Evolutionary conservation across 2,113 vertebrate genomes (phyloP), one percentile per base, ranked within the genome.

Genomic region (Ancistrus triradiatus): DNA sequence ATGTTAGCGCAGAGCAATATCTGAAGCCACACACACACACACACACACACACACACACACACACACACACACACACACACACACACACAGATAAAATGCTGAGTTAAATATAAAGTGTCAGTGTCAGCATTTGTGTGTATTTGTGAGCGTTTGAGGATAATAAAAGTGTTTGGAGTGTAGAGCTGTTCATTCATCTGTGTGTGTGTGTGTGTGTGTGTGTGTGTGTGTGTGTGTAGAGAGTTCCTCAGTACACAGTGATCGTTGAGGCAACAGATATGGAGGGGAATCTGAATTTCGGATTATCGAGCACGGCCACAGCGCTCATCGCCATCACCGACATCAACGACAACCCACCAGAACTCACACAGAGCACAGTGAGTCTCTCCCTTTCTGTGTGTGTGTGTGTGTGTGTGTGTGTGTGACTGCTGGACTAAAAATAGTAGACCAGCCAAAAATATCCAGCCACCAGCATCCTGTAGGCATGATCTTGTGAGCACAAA

Each of bases 181-280:
- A 95, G 95, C 31, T 51, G 13, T 38, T 47, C 24, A 24, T 27
- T 15, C 5, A n/a, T 58, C 18, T 31, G 25, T 17, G 18, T 53
- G 25, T 60, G 22, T 31, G 10, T 51, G 65, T 61, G 56, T 52
- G 56, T 68, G 65, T 68, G 65, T 68, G 47, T 59, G 44, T 59
- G 53, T 66, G 55, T 67, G 55, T 67, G 53, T 53, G 35, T 53
- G 13, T 60, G 17, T 82, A 96, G 94, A 95, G 95, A 90, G 94
- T 98, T 67, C 92, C 95, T 70, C 94, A 96, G 83, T 98, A 97
- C 46, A 91, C 91, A 1, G 90, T 98, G 78, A 94, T 95, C 2
- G 75, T 97, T 28, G 93, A 97, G 79, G 95, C 94, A 69, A 97
- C 94, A 0, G 95, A 98, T 77, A 98, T 98, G 94, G 95, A 98